Base-by-base conservation (phyloP, 2,113 vertebrate species). In the Heterotis niloticus region DNA sequence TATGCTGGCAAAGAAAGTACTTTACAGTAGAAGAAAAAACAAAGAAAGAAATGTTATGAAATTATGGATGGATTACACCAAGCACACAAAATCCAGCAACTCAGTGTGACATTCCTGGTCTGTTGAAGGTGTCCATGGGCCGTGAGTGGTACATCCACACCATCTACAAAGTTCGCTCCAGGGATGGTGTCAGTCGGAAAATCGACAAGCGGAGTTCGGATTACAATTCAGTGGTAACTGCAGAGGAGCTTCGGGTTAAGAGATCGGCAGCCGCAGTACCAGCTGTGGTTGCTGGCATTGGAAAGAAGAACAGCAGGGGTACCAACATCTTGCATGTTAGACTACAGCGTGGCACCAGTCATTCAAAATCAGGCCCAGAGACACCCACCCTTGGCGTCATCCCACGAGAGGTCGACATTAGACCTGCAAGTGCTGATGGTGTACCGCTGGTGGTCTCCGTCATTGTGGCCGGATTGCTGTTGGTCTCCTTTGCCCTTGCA, bases 271-370 rank as follows among this genome's bases (percentile, higher is more conserved):
- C 79, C 29, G 82, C 82, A 0, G 51, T 82, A 10, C 90, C 92
- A 17, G 84, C 86, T 0, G 62, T 92, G 62, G 86, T 86, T 0
- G 86, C 90, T 64, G 93, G 94, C 20, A 98, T 99, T 0, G 95
- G 97, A 0, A 85, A 20, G 0, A 90, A 86, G 20, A 96, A 91
- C 83, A 94, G 82, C 82, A 91, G 95, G 0, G 97, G 96, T 64
- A 99, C 97, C 0, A 98, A 98, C 85, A 97, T 99, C 80, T 92
- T 95, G 74, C 97, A 99, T 80, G 91, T 98, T 12, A 85, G 92
- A 0, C 89, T 99, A 81, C 93, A 96, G 79, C 93, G 87, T 80
- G 82, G 70, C 81, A 71, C 74, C 82, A 91, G 85, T 85, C 90
- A 74, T 70, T 90, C 85, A 74, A 80, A 64, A 11, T 87, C 89